Percentiles rank a stretch among this genome's conserved stretches.
Conservation (phyloP, 2,113 vertebrate species). For the Platysteira castanea region DNA sequence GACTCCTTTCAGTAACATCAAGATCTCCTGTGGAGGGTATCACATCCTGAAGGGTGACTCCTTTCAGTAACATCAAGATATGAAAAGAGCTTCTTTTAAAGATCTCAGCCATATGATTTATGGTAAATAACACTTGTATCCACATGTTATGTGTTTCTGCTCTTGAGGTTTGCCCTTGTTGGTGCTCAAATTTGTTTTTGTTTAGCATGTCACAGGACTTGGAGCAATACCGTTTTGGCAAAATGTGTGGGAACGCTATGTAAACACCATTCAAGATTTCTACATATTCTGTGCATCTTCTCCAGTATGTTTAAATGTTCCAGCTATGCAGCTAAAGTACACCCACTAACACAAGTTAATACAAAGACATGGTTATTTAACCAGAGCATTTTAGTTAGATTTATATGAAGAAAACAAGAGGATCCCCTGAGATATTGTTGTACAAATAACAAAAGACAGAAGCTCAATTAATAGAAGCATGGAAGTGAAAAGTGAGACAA, state of each 20-base stretch:
- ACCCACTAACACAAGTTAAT: slow-evolving; percentile 1
- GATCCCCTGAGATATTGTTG: not conserved
- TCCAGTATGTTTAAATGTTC: not conserved
- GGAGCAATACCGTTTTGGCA: not conserved
- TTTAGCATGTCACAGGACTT: not conserved
- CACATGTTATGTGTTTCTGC: not conserved
- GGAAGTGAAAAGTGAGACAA: not conserved
- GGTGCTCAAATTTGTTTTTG: not conserved
- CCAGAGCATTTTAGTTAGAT: not conserved
- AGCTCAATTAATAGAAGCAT: slow-evolving; percentile 7
- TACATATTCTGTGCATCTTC: not conserved
- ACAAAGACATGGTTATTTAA: not conserved
- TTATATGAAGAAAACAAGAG: slow-evolving; percentile 12
- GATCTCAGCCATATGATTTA: not conserved
- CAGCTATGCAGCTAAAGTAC: not conserved
- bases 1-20: not conserved
- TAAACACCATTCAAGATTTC: slow-evolving; percentile 7
- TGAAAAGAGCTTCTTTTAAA: not conserved
- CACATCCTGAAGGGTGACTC: not conserved
- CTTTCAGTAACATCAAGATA: not conserved
- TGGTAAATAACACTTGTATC: slow-evolving; percentile 9
- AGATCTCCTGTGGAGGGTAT: not conserved
- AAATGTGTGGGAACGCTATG: not conserved
- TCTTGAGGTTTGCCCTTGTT: not conserved
- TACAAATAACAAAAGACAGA: not conserved